Percentiles rank a stretch among this genome's conserved stretches.
Conservation (phyloP, 1,140 invertebrate genomes). For the Bombus superbus region DNA sequence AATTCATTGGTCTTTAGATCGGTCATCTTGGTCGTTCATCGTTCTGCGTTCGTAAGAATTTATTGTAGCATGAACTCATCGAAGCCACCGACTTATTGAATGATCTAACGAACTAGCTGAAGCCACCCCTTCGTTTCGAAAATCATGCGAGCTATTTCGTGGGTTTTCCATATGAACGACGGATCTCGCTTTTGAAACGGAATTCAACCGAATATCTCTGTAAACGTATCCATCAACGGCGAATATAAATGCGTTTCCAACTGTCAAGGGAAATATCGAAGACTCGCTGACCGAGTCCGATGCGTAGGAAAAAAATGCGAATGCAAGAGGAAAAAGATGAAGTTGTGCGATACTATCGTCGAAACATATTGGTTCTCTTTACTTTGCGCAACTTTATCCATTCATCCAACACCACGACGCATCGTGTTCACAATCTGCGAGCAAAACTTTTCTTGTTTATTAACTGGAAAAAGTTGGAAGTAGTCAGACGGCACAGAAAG, state of each 20-base stretch:
- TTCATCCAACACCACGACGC: neutral
- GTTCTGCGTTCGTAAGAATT: neutral
- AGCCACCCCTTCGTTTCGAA: neutral
- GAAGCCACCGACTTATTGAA: too few species aligned
- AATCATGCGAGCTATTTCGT: neutral
- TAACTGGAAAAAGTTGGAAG: neutral
- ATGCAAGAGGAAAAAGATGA: neutral
- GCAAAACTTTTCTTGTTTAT: slow-evolving; percentile 40
- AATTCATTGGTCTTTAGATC: too few species aligned
- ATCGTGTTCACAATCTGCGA: neutral
- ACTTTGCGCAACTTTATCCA: neutral
- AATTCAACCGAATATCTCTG: neutral
- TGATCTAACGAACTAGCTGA: neutral
- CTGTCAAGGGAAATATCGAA: neutral
- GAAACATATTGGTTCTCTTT: neutral
- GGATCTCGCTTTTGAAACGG: neutral
- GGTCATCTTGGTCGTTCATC: too few species aligned
- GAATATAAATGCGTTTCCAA: slow-evolving; percentile 9
- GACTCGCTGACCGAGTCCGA: neutral
- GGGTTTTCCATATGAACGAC: neutral
- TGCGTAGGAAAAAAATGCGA: neutral
- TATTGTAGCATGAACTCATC: neutral
- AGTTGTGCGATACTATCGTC: neutral
- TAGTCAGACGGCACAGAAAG: neutral
- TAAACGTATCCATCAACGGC: neutral